Evolutionary conservation across 2,113 vertebrate genomes (phyloP), one percentile per base, ranked within the genome.

Genomic region (Gymnogyps californianus): DNA sequence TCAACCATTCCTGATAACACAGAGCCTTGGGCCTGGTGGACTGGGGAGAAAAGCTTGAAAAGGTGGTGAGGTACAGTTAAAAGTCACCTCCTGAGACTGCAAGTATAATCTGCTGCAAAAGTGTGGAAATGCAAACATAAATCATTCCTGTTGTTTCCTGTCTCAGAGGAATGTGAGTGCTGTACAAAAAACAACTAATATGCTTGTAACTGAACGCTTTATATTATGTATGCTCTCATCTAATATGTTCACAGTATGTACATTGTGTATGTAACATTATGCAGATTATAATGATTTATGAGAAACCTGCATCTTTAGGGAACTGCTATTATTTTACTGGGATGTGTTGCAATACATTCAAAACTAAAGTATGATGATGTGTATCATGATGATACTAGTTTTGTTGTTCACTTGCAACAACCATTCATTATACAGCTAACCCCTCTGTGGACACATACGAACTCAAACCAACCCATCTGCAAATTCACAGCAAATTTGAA

Each of bases 41-140:
- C 51, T 58, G 26, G 24, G 31, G 28, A 62, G 24, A 87, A 80
- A 14, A 75, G 32, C 36, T 71, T 58, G 16, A 47, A 84, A 93
- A 87, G 16, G 55, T 81, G 55, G 55, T 0, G 1, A 77, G 83
- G n/a, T 66, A 66, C 24, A 20, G 31, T 36, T 88, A 92, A 86
- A 88, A 92, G 92, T 88, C 85, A 70, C 58, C 51, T 83, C 46
- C 36, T 92, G 55, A 88, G 57, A 70, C 51, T 65, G 31, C 49
- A 61, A 74, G 34, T 61, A 61, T 65, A 85, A 88, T 88, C 58
- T 94, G 46, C 66, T 70, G 85, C 64, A 92, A 66, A 95, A 28
- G 20, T 83, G 58, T 94, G 71, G 65, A 94, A 88, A 84, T 58
- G 38, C 66, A 88, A 74, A 66, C 87, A 96, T 90, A 92, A 96